Base-by-base conservation (phyloP, 1,140 invertebrate species). In the Acromyrmex heyeri region DNA sequence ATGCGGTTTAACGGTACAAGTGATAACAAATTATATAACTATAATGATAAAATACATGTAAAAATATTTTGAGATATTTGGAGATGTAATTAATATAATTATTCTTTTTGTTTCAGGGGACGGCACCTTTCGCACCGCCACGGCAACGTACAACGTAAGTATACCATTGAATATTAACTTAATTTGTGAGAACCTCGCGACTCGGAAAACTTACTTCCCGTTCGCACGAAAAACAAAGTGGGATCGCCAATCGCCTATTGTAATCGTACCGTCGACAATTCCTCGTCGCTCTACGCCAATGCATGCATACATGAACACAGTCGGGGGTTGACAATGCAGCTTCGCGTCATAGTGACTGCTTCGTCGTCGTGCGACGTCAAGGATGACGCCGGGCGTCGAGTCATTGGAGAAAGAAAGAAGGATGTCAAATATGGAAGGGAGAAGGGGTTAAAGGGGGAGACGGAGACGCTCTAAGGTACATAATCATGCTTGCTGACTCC, bases 401-500 rank as follows among this genome's bases (percentile, higher is more conserved):
- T 75, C 61, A 76, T 10, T 61, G 44, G 55, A 76, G 72, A 77
- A 87, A 88, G 86, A 81, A 81, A 87, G 55, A 62, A 87, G 69
- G 69, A 64, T 48, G 53, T 59, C 55, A 34, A 67, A 30, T 14
- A 16, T 44, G 21, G 69, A 14, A 75, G 50, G 55, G 38, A 8
- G 62, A n/a, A 10, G 27, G 21, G 48, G 81, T 86, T 24, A 7
- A 87, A 91, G 89, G 88, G 91, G 24, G 77, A 88, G 82, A 85
- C 77, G 90, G 88, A 87, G 90, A 87, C 75, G 93, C 92, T 95
- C 93, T 95, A 94, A 95, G 94, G 94, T 95, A 95, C 93, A 95
- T 95, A 95, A 95, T 95, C 93, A 95, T 93, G 94, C 94, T 95
- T 94, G 94, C 94, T 95, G 94, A 94, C 94, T 95, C 92, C 94